These are phyloP conservation scores for Phymorhynchus buccinoides DNA, from an alignment of 1,140 invertebrate genomes.

Conservation along the genomic window DNA sequence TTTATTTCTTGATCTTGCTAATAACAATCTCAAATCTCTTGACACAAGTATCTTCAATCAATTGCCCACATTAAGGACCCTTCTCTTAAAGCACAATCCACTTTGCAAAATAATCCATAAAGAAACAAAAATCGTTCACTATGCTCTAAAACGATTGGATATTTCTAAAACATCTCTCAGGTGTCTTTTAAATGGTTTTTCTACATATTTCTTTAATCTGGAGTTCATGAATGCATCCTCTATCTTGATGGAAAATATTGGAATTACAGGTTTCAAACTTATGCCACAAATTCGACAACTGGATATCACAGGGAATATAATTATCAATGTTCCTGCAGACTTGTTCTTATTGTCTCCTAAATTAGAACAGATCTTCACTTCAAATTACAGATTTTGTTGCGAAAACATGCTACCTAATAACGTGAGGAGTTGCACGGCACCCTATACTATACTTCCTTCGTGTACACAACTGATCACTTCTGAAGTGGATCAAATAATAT, in stretches of 20 bases:
- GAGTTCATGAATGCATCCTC: background rate
- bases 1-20: conserved; percentile 9
- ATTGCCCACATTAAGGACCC: conserved; percentile 10
- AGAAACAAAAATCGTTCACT: background rate
- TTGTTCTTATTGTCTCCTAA: conserved; percentile 29
- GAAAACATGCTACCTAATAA: too few species aligned
- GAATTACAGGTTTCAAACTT: background rate
- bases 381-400: background rate
- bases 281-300: background rate
- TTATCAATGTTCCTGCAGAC: background rate
- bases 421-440: too few species aligned
- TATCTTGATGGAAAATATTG: background rate
- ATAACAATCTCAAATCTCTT: conserved; percentile 26
- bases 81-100: conserved; percentile 31
- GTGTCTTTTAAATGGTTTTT: background rate
- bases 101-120: background rate
- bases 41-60: background rate
- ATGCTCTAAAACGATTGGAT: background rate
- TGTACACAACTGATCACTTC: too few species aligned
- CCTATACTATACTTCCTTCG: too few species aligned
- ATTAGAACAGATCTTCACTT: background rate
- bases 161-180: background rate
- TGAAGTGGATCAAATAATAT: too few species aligned
- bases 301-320: background rate
- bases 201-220: conserved; percentile 8